Percentiles rank a stretch among this genome's conserved stretches.
These are phyloP conservation scores for Hydroisotoma schaefferi DNA, from an alignment of 2,888 invertebrate species.

Conservation along the genomic window DNA sequence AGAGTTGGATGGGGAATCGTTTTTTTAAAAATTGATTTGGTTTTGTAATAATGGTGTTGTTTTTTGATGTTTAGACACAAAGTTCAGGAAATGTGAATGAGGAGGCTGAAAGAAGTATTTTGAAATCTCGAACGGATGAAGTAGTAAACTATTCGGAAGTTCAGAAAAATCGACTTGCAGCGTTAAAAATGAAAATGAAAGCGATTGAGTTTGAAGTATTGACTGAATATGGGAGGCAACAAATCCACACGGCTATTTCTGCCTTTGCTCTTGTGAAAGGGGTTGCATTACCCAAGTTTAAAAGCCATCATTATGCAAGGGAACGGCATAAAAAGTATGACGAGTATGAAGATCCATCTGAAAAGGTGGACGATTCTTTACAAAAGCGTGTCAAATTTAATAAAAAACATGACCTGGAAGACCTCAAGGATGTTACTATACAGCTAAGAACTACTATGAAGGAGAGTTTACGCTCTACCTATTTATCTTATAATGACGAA, in stretches of 20 bases:
- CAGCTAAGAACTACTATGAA: neutral
- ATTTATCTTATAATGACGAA: neutral
- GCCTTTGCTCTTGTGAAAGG: neutral
- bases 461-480: neutral
- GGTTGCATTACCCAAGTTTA: neutral
- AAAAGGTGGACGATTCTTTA: neutral
- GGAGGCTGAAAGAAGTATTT: neutral
- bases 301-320: neutral
- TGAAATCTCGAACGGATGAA: neutral
- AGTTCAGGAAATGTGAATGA: too few species aligned
- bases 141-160: neutral
- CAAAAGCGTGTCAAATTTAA: neutral
- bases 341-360: neutral
- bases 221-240: constrained; percentile 6
- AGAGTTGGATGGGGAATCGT: too few species aligned
- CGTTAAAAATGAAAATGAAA: neutral
- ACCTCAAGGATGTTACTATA: neutral
- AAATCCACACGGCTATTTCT: neutral
- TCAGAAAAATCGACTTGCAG: neutral
- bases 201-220: constrained; percentile 1
- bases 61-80: too few species aligned
- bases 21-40: too few species aligned
- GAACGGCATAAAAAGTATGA: neutral
- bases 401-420: neutral
- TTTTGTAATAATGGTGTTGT: too few species aligned